Evolutionary conservation across 1,140 invertebrate species (phyloP), one percentile per base, ranked within the genome.

Genomic region (Drosophila quadrilineata): DNA sequence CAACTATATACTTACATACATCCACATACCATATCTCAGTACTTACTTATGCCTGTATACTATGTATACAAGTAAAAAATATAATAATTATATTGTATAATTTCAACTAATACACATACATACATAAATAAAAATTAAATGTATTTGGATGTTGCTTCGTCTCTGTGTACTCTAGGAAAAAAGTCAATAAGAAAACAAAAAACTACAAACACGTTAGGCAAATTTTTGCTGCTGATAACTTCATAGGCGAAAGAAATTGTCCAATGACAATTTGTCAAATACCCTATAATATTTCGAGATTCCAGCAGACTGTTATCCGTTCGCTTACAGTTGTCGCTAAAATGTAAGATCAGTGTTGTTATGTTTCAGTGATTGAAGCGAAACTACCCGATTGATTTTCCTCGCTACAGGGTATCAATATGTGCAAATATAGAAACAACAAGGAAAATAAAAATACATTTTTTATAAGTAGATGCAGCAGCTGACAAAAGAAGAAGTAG

Each of bases 141-240:
- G 16, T 67, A 35, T 62, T 16, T 40, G 16, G 24, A n/a, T n/a
- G n/a, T n/a, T n/a, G n/a, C n/a, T n/a, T n/a, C 17, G 19, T 52
- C 17, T 50, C 16, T 45, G 48, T 28, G 22, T 45, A 62, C 50
- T 45, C 41, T 28, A 16, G n/a, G 17, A 45, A 36, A 36, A 52
- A 68, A 31, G 40, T 41, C 16, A 50, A 59, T 28, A 45, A 60
- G 22, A 21, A 57, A 50, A 59, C 24, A 45, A 60, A 26, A 21
- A 57, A 57, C 29, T 8, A 56, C 14, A 56, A 75, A 71, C 59
- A 70, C 29, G 54, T 70, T 75, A 62, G 54, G 59, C 50, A 57
- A 75, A 75, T 67, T 46, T 53, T n/a, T n/a, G n/a, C n/a, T 62
- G 38, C 73, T 76, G 73, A 76, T 77, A 77, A 62, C 24, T 46